Conservation (phyloP, 1,140 invertebrate genomes). For the Zaprionus gabonicus region DNA sequence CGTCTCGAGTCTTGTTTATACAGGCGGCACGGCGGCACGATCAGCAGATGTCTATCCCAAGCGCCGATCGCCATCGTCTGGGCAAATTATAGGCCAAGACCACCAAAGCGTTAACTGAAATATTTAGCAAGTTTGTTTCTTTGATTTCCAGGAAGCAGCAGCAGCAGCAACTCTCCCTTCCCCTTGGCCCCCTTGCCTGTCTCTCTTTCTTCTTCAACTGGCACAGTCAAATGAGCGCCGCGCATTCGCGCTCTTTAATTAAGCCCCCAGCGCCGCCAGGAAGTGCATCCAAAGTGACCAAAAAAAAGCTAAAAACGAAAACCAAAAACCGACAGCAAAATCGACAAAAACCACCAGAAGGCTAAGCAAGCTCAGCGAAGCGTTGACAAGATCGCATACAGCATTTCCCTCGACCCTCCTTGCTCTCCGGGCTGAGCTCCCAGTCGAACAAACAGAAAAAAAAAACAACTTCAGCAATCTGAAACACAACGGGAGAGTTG, state of each 20-base stretch:
- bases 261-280: conserved; percentile 61
- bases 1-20: conserved; percentile 66
- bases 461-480: conserved; percentile 53
- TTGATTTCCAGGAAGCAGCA: conserved; percentile 78
- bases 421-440: neutral
- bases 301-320: conserved; percentile 15
- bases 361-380: conserved; percentile 61
- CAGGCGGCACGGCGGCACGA: conserved; percentile 53
- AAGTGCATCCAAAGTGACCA: conserved; percentile 46
- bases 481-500: conserved; percentile 77
- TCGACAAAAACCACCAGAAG: conserved; percentile 22
- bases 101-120: conserved; percentile 83
- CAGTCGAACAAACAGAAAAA: no score
- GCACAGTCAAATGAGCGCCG: conserved; percentile 70
- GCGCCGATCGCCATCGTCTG: conserved; percentile 47
- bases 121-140: conserved; percentile 83
- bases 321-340: conserved; percentile 7
- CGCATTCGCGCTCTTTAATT: conserved; percentile 74
- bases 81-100: conserved; percentile 81
- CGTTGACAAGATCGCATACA: conserved; percentile 69
- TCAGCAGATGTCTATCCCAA: conserved; percentile 48
- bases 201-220: neutral
- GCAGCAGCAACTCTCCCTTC: conserved; percentile 13
- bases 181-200: neutral
- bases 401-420: conserved; percentile 3